A percentile compares a stretch with the other conserved stretches of the same genome.
Evolutionary conservation across 1,140 invertebrate genomes (phyloP).

Genomic region (Ceratosolen solmsi): DNA sequence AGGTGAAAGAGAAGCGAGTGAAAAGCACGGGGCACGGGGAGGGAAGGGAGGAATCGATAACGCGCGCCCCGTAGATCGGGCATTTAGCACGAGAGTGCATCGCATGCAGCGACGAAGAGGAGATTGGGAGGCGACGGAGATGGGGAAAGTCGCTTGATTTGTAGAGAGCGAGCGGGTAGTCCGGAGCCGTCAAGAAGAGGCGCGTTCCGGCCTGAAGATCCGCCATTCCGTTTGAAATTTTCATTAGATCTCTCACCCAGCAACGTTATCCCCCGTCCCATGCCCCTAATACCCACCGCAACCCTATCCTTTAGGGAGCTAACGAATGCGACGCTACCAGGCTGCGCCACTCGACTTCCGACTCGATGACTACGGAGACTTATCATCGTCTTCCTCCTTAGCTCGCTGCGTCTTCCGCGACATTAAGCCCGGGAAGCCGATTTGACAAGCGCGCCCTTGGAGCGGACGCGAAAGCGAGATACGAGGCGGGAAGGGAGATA

Average conservation of each 20-base stretch:
- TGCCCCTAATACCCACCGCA: not conserved
- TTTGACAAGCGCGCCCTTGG: not conserved
- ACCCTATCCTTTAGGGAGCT: not conserved
- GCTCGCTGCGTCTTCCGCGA: not conserved
- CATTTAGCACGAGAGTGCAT: slow-evolving; percentile 34
- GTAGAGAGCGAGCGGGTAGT: slow-evolving; percentile 51
- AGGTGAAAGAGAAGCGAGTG: not conserved
- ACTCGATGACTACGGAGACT: slow-evolving; percentile 4
- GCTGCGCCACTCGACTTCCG: not conserved
- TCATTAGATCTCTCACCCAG: slow-evolving; percentile 56
- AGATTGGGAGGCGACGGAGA: not conserved
- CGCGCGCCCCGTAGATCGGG: slow-evolving; percentile 15
- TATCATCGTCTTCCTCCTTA: slow-evolving; percentile 3
- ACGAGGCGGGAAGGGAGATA: slow-evolving; percentile 18
- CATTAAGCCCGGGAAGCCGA: slow-evolving; percentile 5
- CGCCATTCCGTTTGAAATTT: slow-evolving; percentile 56
- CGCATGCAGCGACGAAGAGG: not conserved
- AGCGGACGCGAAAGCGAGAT: not conserved
- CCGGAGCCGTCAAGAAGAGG: slow-evolving; percentile 37
- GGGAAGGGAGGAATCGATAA: slow-evolving; percentile 38
- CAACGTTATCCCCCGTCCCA: not conserved
- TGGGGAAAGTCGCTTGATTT: slow-evolving; percentile 49
- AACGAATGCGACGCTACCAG: slow-evolving; percentile 36
- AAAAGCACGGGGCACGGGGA: slow-evolving; percentile 8
- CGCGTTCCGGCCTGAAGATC: slow-evolving; percentile 40